Conservation (phyloP, 1,140 invertebrate species). For the Pseudobourletiella spinata region DNA sequence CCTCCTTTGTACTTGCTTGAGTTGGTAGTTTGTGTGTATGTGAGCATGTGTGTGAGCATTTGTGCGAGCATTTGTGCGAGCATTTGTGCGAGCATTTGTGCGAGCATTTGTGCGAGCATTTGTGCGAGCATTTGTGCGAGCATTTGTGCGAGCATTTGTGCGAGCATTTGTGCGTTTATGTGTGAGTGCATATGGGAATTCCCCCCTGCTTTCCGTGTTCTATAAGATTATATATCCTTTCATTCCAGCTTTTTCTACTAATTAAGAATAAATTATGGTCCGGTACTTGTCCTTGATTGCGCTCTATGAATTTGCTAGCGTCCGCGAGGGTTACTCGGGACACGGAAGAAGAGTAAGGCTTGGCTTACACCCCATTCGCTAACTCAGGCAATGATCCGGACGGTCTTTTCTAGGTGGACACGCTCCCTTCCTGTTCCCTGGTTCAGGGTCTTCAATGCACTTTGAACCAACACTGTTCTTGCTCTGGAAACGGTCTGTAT, state of each 20-base stretch:
- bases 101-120: too few relatives aligned
- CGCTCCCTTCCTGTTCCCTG: constrained; percentile 7
- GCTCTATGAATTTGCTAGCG: not conserved
- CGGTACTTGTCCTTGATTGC: not conserved
- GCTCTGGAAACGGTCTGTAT: too few relatives aligned
- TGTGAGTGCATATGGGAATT: not conserved
- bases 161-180: too few relatives aligned
- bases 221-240: not conserved
- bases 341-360: not conserved
- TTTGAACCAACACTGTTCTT: too few relatives aligned
- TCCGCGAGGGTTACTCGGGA: not conserved
- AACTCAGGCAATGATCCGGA: constrained; percentile 7
- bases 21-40: too few relatives aligned
- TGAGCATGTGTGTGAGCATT: too few relatives aligned
- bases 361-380: constrained; percentile 1
- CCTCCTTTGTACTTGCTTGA: too few relatives aligned
- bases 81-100: too few relatives aligned
- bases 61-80: too few relatives aligned
- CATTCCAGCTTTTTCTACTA: not conserved
- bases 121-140: too few relatives aligned
- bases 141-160: too few relatives aligned
- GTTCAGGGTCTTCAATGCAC: constrained; percentile 7
- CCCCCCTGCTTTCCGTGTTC: not conserved
- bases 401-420: constrained; percentile 4
- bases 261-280: not conserved